These are phyloP conservation scores for Drosophila parvula DNA, from an alignment of 1,140 invertebrate species.

Conservation along the genomic window DNA sequence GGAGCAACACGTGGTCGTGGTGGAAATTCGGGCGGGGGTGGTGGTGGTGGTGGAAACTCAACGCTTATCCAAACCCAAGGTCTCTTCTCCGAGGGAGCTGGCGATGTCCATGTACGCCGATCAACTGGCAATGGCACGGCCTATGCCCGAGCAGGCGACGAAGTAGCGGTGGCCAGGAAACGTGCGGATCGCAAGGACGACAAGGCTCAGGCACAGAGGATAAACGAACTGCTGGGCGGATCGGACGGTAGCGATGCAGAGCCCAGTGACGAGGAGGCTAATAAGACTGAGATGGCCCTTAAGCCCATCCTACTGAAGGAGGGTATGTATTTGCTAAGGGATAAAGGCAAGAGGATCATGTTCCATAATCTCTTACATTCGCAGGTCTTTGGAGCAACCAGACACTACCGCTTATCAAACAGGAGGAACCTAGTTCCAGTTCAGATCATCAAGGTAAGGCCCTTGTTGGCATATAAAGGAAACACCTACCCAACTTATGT, in stretches of 20 bases:
- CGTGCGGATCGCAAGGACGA: constrained; percentile 64
- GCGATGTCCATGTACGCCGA: constrained; percentile 65
- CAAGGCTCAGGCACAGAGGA: constrained; percentile 43
- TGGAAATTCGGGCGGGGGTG: constrained; percentile 26
- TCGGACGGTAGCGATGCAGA: constrained; percentile 58
- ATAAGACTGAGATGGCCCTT: constrained; percentile 77
- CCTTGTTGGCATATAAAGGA: background rate
- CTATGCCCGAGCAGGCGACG: constrained; percentile 55
- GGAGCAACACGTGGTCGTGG: constrained; percentile 55
- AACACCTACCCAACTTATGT: background rate
- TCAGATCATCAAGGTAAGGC: constrained; percentile 27
- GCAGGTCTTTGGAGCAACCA: constrained; percentile 66
- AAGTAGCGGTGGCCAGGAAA: constrained; percentile 61
- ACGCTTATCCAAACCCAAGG: constrained; percentile 77
- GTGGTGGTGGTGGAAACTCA: constrained; percentile 51
- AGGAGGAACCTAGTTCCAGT: constrained; percentile 10
- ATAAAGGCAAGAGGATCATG: background rate
- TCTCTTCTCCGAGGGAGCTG: constrained; percentile 79
- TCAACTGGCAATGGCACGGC: constrained; percentile 41
- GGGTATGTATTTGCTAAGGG: constrained; percentile 40
- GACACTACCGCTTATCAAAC: constrained; percentile 53
- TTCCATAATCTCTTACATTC: too few relatives aligned
- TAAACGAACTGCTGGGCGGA: constrained; percentile 57
- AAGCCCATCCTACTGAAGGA: constrained; percentile 70
- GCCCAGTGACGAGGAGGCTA: constrained; percentile 58